Conservation (phyloP, 2,113 vertebrate genomes). For the Alligator mississippiensis region DNA sequence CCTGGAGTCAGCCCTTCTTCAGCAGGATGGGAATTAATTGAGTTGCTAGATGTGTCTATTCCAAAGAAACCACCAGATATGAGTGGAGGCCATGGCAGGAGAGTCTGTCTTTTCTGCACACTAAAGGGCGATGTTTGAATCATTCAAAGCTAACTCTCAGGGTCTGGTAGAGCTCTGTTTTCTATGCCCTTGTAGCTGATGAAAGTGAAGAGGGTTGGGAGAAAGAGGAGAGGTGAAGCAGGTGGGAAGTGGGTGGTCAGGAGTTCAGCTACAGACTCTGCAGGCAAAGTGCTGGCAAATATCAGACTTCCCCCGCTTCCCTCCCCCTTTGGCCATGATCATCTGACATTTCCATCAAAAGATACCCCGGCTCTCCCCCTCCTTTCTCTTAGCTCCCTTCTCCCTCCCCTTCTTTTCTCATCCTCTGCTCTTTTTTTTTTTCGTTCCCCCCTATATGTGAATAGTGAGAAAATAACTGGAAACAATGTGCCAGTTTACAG, state of each 20-base stretch:
- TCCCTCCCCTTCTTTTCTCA: constrained; percentile 39
- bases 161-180: not conserved
- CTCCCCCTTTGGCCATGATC: not conserved
- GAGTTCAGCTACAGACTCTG: constrained; percentile 7
- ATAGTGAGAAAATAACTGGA: constrained; percentile 75
- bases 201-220: not conserved
- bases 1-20: constrained; percentile 50
- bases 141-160: not conserved
- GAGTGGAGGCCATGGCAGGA: constrained; percentile 20
- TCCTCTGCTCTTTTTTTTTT: constrained; percentile 16
- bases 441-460: constrained; percentile 56
- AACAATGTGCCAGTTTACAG: constrained; percentile 73
- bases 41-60: constrained; percentile 49
- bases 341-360: constrained; percentile 66
- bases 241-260: not conserved
- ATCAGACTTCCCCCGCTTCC: constrained; percentile 5
- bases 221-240: not conserved
- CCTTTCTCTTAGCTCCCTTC: not conserved
- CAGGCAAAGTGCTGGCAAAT: not conserved
- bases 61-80: constrained; percentile 45
- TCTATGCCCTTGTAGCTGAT: not conserved
- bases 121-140: not conserved
- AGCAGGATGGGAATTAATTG: constrained; percentile 54
- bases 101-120: constrained; percentile 30
- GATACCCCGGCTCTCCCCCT: constrained; percentile 1